Evolutionary conservation across 2,113 vertebrate genomes (phyloP).

Genomic region (Xyrauchen texanus): DNA sequence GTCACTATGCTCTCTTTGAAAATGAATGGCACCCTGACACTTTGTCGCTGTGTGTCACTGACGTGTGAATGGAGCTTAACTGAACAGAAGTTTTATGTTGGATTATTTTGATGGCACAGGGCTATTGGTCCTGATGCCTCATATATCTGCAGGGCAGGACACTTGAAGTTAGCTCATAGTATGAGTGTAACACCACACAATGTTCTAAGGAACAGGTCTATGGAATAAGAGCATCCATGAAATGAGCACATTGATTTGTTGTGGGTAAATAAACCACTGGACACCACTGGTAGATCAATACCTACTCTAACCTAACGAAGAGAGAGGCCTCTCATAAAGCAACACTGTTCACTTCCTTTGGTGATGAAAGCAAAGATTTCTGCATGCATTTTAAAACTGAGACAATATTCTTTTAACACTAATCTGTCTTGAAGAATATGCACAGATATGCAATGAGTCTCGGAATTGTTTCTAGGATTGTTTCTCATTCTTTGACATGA

Average conservation of each 20-base stretch:
- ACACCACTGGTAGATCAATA: conserved; percentile 75
- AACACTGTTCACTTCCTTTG: conserved; percentile 34
- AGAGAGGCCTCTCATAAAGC: conserved; percentile 49
- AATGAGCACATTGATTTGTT: conserved; percentile 76
- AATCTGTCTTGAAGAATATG: background rate
- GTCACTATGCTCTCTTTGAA: too few species aligned
- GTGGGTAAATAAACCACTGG: conserved; percentile 80
- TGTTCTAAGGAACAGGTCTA: conserved; percentile 59
- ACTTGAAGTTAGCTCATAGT: background rate
- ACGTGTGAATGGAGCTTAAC: background rate
- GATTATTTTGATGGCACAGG: background rate
- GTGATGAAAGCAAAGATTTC: conserved; percentile 27
- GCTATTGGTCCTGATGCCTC: background rate
- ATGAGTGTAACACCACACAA: background rate
- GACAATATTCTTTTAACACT: background rate
- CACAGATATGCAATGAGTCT: background rate
- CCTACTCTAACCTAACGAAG: conserved; percentile 44
- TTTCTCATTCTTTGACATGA: conserved; percentile 6
- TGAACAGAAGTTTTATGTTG: background rate
- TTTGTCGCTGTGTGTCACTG: too few species aligned
- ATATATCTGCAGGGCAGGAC: background rate
- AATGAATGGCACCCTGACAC: too few species aligned
- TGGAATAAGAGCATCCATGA: conserved; percentile 54
- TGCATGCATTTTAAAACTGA: background rate
- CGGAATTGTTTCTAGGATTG: background rate